Evolutionary conservation across 2,888 invertebrate genomes (phyloP), one percentile per base, ranked within the genome.

Genomic region (Sicus ferrugineus): DNA sequence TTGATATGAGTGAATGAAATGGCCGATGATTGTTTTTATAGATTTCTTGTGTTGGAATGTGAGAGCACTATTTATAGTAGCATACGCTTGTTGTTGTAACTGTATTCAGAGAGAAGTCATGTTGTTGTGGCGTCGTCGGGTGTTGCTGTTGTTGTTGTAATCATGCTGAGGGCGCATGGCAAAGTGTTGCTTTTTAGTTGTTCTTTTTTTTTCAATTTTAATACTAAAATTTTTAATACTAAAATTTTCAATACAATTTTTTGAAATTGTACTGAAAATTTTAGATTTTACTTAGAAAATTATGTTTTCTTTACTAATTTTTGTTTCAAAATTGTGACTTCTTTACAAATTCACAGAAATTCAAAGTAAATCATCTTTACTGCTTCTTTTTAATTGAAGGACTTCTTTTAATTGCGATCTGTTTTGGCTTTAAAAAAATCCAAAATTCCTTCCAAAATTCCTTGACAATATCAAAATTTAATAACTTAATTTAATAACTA

Each of bases 11-110:
- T 30, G 77, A 84, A 74, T 73, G 80, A 79, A 81, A 83, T 61
- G 73, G 75, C 68, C 56, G 72, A 79, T 75, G 74, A 81, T 84
- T 84, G 84, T 85, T 84, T 85, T 84, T 82, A 84, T 76, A 81
- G 79, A 80, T 77, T 70, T 69, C 76, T 71, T 73, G 69, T 75
- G 83, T 76, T 76, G 71, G 77, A 83, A 75, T 74, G 80, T 77
- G 79, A 79, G 67, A 71, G 77, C 71, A 67, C 58, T 72, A 71
- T 72, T 23, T 38, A 11, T 52, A 4, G 11, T 52, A 4, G 21
- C 19, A 11, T n/a, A 3, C 4, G 11, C 21, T n/a, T 52, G 52
- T 52, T 52, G 52, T 52, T 50, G 50, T 50, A 9, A n/a, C n/a
- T 50, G n/a, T 19, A 6, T 52, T 52, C 21, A 23, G 16, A 28